Percentiles rank a stretch among this genome's conserved stretches.
phyloP scores from a whole-genome alignment of 2,888 invertebrate species.

The Heliconius ismenius region DNA sequence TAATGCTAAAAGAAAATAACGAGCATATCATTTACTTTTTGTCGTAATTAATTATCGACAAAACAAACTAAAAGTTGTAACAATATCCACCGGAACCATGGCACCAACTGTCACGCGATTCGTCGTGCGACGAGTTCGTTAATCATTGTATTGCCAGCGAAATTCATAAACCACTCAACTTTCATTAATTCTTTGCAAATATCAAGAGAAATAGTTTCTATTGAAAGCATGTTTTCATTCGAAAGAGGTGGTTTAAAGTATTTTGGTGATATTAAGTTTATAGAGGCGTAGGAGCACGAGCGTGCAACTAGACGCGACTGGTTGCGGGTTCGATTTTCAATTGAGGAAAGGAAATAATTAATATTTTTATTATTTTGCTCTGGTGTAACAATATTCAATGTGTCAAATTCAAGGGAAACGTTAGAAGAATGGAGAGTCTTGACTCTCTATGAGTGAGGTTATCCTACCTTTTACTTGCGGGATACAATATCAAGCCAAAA shows the following conservation, averaged over 20 bases:
- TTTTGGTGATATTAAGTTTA: too few species aligned
- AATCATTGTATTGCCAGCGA: slow-evolving; percentile 26
- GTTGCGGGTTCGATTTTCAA: too few species aligned
- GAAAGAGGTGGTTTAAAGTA: background rate
- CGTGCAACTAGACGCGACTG: too few species aligned
- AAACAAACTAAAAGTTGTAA: slow-evolving; percentile 1
- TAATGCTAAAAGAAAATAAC: background rate
- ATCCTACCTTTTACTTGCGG: too few species aligned
- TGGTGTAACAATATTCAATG: too few species aligned
- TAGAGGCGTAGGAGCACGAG: too few species aligned
- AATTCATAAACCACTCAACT: slow-evolving; percentile 11
- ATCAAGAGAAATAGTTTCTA: slow-evolving; percentile 6
- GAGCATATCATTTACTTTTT: background rate
- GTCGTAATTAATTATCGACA: background rate
- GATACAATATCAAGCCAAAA: too few species aligned
- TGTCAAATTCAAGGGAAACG: too few species aligned
- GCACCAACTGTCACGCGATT: slow-evolving; percentile 22
- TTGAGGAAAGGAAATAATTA: too few species aligned
- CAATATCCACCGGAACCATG: slow-evolving; percentile 20
- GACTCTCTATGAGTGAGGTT: too few species aligned
- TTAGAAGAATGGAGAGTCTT: too few species aligned
- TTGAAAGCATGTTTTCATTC: background rate
- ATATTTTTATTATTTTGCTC: too few species aligned
- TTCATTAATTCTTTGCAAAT: slow-evolving; percentile 17
- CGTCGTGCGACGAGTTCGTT: slow-evolving; percentile 29